Base-by-base conservation (phyloP, 2,797 vertebrate species). In the Alouatta caraya region DNA sequence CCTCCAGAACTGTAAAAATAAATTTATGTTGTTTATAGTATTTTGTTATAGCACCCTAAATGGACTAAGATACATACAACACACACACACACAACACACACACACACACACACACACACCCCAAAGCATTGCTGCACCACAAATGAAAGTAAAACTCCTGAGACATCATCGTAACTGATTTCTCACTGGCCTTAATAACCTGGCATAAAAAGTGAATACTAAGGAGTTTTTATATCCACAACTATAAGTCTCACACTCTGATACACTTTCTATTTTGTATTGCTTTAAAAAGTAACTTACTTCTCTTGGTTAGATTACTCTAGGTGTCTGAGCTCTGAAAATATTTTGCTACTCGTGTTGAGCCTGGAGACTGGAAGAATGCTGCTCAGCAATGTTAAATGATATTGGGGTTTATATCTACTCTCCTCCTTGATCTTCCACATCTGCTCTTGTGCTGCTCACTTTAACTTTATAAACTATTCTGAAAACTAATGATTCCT, bases 401-500 rank as follows among this genome's bases (percentile, higher is more conserved):
- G 61, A 11, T 57, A 82, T 50, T 70, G 37, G 17, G 89, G 88
- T 94, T 97, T 97, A 94, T 78, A 89, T 94, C 44, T 59, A 44
- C 59, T 61, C 61, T 88, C 93, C 94, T 96, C 81, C 61, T 85
- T 84, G 17, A 52, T 96, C 61, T 59, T 95, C 93, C 55, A 93
- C 70, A 93, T 91, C 94, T 97, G 96, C 93, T 97, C 97, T 97
- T 87, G 96, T 97, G 84, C 93, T 97, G 97, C 96, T 97, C 88
- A 0, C 96, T 96, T 98, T 97, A 98, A 97, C 97, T 97, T 98
- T 96, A 98, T 95, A 75, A 92, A 97, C 96, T 96, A 94, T 95
- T 50, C 79, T 97, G 90, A 96, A 97, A 97, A 97, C 97, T 97
- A 98, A 98, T 97, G 97, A 96, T 95, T 97, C 97, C 86, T 98